Conservation (phyloP, 2,113 vertebrate genomes). For the Arizona elegans region DNA sequence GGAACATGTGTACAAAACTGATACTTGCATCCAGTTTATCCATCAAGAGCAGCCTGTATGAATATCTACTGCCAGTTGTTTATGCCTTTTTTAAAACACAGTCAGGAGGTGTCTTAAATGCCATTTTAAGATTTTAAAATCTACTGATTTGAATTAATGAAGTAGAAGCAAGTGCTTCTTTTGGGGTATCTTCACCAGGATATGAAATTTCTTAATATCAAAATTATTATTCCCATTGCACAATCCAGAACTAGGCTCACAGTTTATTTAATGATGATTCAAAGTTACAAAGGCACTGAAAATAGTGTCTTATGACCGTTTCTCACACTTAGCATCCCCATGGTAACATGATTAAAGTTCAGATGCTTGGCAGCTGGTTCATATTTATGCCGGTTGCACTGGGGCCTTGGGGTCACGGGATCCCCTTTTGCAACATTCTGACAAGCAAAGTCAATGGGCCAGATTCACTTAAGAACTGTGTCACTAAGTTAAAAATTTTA, state of each 20-base stretch:
- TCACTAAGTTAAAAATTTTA: no score
- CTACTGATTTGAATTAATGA: background rate
- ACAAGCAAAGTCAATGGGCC: no score
- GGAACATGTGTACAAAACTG: constrained; percentile 50
- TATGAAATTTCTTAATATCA: background rate
- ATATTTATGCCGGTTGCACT: no score
- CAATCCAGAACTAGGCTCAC: background rate
- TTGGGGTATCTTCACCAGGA: background rate
- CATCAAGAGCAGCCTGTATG: constrained; percentile 43
- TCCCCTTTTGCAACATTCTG: no score
- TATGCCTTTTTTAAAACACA: constrained; percentile 39
- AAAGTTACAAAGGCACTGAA: no score
- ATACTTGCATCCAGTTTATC: constrained; percentile 41
- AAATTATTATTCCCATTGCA: background rate
- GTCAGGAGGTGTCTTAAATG: constrained; percentile 35
- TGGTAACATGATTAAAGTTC: no score
- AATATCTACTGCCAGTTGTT: constrained; percentile 47
- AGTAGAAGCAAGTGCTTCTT: background rate
- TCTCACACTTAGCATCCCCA: no score
- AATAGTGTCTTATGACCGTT: no score
- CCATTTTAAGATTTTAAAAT: background rate
- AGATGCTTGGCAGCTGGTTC: no score
- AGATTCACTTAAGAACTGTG: no score
- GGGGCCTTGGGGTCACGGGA: no score
- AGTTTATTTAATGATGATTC: no score